Evolutionary conservation across 2,797 vertebrate species (phyloP).

Genomic region (Anabas testudineus): DNA sequence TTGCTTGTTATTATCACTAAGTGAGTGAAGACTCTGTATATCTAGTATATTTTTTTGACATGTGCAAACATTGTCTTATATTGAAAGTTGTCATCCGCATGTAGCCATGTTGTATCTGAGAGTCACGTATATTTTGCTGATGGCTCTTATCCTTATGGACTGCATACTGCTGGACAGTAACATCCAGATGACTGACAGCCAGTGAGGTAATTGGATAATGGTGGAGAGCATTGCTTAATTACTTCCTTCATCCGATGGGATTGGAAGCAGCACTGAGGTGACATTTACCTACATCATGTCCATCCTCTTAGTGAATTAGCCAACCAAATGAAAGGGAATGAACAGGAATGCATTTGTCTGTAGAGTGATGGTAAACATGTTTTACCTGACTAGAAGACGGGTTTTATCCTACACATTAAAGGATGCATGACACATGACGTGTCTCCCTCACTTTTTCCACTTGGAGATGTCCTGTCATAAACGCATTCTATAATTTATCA

Average conservation of each 20-base stretch:
- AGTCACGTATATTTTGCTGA: slow-evolving; percentile 29
- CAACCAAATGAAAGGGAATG: slow-evolving; percentile 58
- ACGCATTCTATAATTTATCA: slow-evolving; percentile 38
- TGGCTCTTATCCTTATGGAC: slow-evolving; percentile 25
- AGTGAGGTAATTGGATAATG: slow-evolving; percentile 68
- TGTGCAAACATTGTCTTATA: neutral
- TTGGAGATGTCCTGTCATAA: slow-evolving; percentile 13
- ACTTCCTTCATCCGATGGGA: slow-evolving; percentile 65
- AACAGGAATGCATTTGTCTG: slow-evolving; percentile 53
- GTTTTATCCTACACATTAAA: slow-evolving; percentile 47
- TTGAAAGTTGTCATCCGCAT: slow-evolving; percentile 35
- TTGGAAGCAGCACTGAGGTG: slow-evolving; percentile 49
- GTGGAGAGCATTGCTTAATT: slow-evolving; percentile 68
- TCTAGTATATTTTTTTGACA: no score
- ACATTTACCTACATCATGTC: slow-evolving; percentile 67
- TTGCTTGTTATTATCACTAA: slow-evolving; percentile 8
- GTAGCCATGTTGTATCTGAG: slow-evolving; percentile 35
- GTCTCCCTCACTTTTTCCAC: slow-evolving; percentile 16
- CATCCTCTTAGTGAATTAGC: slow-evolving; percentile 68
- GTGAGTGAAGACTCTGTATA: slow-evolving; percentile 3
- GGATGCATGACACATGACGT: slow-evolving; percentile 21
- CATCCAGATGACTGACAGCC: slow-evolving; percentile 51
- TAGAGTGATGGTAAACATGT: slow-evolving; percentile 37
- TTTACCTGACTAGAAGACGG: slow-evolving; percentile 37
- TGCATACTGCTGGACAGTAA: slow-evolving; percentile 36